phyloP scores from a whole-genome alignment of 2,113 vertebrate genomes.

The Esox niger region DNA sequence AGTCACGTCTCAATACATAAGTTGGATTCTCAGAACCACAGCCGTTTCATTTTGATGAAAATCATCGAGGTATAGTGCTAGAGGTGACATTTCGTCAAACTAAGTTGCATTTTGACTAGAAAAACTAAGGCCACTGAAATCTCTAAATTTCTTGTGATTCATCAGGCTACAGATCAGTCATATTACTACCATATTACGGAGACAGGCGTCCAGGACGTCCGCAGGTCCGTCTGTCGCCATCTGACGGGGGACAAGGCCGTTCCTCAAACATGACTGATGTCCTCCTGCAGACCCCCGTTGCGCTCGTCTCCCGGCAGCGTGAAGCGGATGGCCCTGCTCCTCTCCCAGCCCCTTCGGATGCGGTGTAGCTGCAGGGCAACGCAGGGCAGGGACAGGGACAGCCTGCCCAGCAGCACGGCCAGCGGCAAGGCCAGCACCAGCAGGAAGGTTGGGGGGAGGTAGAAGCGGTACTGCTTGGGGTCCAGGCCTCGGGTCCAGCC shows the following conservation, averaged over 20 bases:
- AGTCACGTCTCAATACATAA: background rate
- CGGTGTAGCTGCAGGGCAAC: slow-evolving; percentile 67
- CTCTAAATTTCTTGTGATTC: background rate
- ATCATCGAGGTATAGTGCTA: background rate
- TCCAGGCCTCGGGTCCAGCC: slow-evolving; percentile 87
- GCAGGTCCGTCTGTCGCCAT: too few species aligned
- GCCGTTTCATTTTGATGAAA: background rate
- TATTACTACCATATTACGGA: background rate
- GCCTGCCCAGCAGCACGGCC: slow-evolving; percentile 76
- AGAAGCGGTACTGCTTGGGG: slow-evolving; percentile 79
- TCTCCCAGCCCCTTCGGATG: slow-evolving; percentile 93
- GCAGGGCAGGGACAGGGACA: slow-evolving; percentile 80
- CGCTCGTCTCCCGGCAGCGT: slow-evolving; percentile 47
- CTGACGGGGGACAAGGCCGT: too few species aligned
- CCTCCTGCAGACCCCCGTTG: slow-evolving; percentile 37
- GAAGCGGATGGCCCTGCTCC: slow-evolving; percentile 54
- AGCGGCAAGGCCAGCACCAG: slow-evolving; percentile 81
- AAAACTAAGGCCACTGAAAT: background rate
- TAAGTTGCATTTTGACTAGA: background rate
- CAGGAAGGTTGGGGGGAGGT: slow-evolving; percentile 87
- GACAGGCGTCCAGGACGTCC: too few species aligned
- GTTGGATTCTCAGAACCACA: background rate
- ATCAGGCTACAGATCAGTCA: too few species aligned
- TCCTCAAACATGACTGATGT: slow-evolving; percentile 66
- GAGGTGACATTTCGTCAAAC: background rate